Evolutionary conservation across 1,140 invertebrate genomes (phyloP), one percentile per base, ranked within the genome.

Genomic region (Aphaenogaster floridana): DNA sequence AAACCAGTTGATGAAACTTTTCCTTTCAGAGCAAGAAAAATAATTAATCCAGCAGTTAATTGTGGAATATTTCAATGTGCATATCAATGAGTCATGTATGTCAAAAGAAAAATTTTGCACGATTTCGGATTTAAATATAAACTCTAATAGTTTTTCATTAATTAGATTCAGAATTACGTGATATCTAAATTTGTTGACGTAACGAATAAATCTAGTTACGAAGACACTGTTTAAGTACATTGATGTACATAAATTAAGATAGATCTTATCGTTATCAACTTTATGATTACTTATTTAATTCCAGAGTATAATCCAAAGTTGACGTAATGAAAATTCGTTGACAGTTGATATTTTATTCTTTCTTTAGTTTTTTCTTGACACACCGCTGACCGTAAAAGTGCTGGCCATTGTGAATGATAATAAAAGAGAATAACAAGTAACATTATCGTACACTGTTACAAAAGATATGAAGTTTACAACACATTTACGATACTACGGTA

Each of bases 241-340:
- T 48, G 45, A 69, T 80, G 28, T 28, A 28, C 28, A 80, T 57
- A 45, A 81, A 69, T 81, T 52, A 45, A 81, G 63, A 68, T 69
- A 68, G 7, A 80, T 57, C 9, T 69, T 28, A 80, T 80, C 48
- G n/a, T 45, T 13, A 6, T 39, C n/a, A 11, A 13, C 69, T 54
- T 57, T 42, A 11, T n/a, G 28, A 11, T 28, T 52, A 54, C 2
- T 13, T 48, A n/a, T 34, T 64, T 9, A 69, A 17, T 42, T 0
- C 8, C 2, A 69, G n/a, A 69, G 2, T 54, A 8, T 45, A 7
- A 68, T 71, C 11, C 6, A 50, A 66, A n/a, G 13, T 11, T 28
- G 36, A 80, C 39, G 50, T 5, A 15, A 17, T 15, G 4, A 28
- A 57, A 68, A 36, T 59, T 80, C n/a, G 9, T 28, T 64, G 28